Conservation (phyloP, 2,113 vertebrate genomes). For the Mellivora capensis region DNA sequence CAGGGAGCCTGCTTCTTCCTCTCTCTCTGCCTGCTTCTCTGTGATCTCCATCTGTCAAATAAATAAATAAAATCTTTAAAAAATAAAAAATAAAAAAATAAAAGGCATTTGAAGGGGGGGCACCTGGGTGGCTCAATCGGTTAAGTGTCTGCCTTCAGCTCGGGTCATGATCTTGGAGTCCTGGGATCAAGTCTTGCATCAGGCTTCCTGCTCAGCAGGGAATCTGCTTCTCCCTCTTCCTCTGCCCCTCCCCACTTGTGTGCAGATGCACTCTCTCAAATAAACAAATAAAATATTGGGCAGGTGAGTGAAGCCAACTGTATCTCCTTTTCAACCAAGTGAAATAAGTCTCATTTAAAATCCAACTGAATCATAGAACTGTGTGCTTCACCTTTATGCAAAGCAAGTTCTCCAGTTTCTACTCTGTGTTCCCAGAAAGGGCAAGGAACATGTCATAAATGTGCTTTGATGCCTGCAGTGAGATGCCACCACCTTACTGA, state of each 20-base stretch:
- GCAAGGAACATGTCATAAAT: background rate
- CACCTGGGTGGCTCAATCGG: background rate
- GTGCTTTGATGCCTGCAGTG: background rate
- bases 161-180: background rate
- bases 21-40: too few relatives aligned
- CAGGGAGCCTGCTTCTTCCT: too few relatives aligned
- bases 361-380: background rate
- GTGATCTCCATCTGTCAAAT: too few relatives aligned
- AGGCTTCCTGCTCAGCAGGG: background rate
- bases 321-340: slow-evolving; percentile 39
- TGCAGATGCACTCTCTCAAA: background rate
- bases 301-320: slow-evolving; percentile 32
- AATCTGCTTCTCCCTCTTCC: background rate
- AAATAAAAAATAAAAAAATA: too few relatives aligned
- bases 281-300: background rate
- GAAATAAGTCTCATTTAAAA: background rate
- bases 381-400: background rate
- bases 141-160: background rate
- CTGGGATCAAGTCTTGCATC: background rate
- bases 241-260: background rate
- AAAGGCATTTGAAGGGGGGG: background rate
- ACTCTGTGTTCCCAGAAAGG: background rate
- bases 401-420: slow-evolving; percentile 23
- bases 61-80: too few relatives aligned
- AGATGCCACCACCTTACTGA: background rate